phyloP scores from a whole-genome alignment of 2,888 invertebrate species.

The Hecatera dysodea region DNA sequence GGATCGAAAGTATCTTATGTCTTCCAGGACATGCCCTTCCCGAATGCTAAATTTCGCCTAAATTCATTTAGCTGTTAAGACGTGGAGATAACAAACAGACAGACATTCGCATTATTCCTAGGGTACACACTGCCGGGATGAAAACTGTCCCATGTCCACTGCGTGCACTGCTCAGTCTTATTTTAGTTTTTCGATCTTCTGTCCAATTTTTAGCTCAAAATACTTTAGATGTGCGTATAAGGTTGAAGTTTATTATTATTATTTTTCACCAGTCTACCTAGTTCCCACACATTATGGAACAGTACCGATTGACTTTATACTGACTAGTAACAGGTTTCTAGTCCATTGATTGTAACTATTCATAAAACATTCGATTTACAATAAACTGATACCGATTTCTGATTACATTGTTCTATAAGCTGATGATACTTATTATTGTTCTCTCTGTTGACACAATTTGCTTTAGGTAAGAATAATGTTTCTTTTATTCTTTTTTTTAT shows the following conservation, averaged over 20 bases:
- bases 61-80: no score
- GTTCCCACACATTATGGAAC: background rate
- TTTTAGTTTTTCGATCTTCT: background rate
- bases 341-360: slow-evolving; percentile 3
- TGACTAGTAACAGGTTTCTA: background rate
- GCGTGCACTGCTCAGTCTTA: no score
- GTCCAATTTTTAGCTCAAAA: background rate
- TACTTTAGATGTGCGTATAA: background rate
- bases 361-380: slow-evolving; percentile 15
- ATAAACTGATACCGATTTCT: slow-evolving; percentile 9
- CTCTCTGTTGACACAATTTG: slow-evolving; percentile 18
- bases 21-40: no score
- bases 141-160: no score
- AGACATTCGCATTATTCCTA: no score
- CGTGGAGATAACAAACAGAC: no score
- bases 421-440: slow-evolving; percentile 2
- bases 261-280: background rate
- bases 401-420: slow-evolving; percentile 13
- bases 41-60: no score
- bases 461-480: background rate
- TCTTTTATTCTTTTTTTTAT: slow-evolving; percentile 6
- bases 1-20: no score
- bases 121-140: no score
- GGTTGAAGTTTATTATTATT: background rate
- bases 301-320: background rate